These are phyloP conservation scores for Catharus fuscescens DNA, from an alignment of 2,113 vertebrate genomes.

Conservation along the genomic window DNA sequence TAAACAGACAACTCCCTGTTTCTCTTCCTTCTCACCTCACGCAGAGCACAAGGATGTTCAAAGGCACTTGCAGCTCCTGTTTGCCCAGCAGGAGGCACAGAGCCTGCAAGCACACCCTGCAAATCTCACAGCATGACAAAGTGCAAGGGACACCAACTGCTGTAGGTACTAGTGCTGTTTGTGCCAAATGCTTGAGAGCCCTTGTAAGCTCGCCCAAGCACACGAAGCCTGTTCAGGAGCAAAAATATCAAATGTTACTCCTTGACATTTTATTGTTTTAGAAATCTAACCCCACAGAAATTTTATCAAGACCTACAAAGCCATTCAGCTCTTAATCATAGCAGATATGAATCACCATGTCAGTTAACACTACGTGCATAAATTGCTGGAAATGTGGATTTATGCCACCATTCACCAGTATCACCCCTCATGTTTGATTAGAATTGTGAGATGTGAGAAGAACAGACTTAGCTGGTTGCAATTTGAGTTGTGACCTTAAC, in stretches of 20 bases:
- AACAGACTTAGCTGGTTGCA: not conserved
- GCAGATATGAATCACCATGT: conserved; percentile 61
- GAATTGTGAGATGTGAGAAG: conserved; percentile 33
- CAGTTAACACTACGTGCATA: conserved; percentile 49
- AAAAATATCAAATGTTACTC: conserved; percentile 18
- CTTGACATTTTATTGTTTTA: conserved; percentile 49
- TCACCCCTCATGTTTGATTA: conserved; percentile 59
- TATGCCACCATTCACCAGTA: conserved; percentile 57
- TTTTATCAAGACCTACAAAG: conserved; percentile 52
- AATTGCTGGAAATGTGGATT: conserved; percentile 49
- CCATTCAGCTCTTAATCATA: conserved; percentile 50
- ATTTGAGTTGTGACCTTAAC: not conserved
- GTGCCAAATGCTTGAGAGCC: not conserved
- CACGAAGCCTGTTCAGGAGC: not conserved
- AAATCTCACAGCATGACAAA: not conserved
- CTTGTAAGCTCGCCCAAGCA: not conserved
- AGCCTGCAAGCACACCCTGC: not conserved
- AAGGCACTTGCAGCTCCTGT: not conserved
- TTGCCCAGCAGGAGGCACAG: not conserved
- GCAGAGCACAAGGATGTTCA: not conserved
- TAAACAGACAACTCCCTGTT: conserved; percentile 17
- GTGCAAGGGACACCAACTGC: not conserved
- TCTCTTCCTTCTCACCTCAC: not conserved
- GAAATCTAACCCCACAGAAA: conserved; percentile 41
- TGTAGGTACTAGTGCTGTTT: not conserved